Base-by-base conservation (phyloP, 2,888 invertebrate genomes). In the Patella ulyssiponensis region DNA sequence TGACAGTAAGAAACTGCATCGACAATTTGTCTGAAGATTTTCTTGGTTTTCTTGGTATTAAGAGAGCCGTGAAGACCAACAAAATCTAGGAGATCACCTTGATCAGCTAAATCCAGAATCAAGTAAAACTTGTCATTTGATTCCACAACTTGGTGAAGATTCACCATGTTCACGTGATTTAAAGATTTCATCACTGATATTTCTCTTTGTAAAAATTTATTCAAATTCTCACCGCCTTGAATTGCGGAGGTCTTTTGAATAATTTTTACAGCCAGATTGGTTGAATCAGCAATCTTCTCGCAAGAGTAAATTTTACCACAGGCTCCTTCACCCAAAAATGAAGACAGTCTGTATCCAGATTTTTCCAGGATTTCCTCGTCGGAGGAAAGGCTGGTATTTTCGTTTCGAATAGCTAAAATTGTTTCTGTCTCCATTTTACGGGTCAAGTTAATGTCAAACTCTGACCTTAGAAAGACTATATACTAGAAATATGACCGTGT, bases 1-100 rank as follows among this genome's bases (percentile, higher is more conserved):
- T 58, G 58, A 58, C 58, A 58, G 58, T 58, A 20, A 20, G 58
- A 14, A 58, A 58, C 58, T 58, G 58, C 58, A 58, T 17, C 58
- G 20, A 58, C 58, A 58, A 58, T 58, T 58, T 58, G 58, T 58
- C 58, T 58, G n/a, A 58, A 58, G 58, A 58, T 58, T 58, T 58
- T 58, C 58, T 58, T 58, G 58, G 58, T n/a, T 20, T 58, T 58
- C 58, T 58, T n/a, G 58, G n/a, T n/a, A 58, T 58, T 58, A n/a
- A 58, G 58, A n/a, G 58, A 58, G 7, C 58, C 58, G 58, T 58
- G 58, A 58, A 58, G 58, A 58, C 58, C 58, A 58, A 58, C 58
- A 58, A 58, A 58, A n/a, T 58, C 58, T 58, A 58, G 20, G 1
- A 58, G 58, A 58, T 58, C 58, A 58, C 58, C 58, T 58, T 58